Evolutionary conservation across 1,140 invertebrate species (phyloP).

Genomic region (Radopholus similis): DNA sequence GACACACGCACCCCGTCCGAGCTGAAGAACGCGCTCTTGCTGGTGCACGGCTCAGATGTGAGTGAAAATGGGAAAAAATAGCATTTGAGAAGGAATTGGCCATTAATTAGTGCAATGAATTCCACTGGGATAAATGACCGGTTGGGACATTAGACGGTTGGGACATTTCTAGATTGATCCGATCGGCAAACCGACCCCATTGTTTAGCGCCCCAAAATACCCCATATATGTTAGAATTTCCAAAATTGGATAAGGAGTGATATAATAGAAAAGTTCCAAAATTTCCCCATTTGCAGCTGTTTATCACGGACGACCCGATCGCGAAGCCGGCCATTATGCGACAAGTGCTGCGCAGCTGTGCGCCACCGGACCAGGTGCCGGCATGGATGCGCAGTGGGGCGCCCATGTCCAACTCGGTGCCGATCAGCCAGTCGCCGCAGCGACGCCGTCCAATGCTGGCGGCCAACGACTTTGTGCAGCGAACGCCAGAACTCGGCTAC

Average conservation of each 20-base stretch:
- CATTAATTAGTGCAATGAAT: too few relatives aligned
- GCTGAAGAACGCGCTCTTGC: constrained; percentile 27
- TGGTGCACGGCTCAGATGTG: constrained; percentile 25
- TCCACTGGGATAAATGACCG: too few relatives aligned
- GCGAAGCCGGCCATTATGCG: constrained; percentile 33
- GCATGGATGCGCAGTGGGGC: background rate
- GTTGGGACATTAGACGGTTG: background rate
- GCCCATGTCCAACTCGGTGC: background rate
- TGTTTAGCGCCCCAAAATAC: too few relatives aligned
- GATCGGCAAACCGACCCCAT: too few relatives aligned
- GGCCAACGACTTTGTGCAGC: background rate
- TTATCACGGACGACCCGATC: constrained; percentile 30
- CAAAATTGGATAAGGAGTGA: background rate
- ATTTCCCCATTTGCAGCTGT: constrained; percentile 14
- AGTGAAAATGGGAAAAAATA: constrained; percentile 7
- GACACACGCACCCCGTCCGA: constrained; percentile 7
- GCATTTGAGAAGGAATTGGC: background rate
- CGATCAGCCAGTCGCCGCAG: background rate
- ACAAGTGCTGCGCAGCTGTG: constrained; percentile 24
- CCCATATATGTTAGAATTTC: too few relatives aligned
- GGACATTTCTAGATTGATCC: too few relatives aligned
- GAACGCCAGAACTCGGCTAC: background rate
- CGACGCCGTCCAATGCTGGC: background rate
- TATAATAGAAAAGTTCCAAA: constrained; percentile 1
- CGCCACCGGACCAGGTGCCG: background rate